These are phyloP conservation scores for Phlogophora meticulosa DNA, from an alignment of 2,888 invertebrate species.

Conservation along the genomic window DNA sequence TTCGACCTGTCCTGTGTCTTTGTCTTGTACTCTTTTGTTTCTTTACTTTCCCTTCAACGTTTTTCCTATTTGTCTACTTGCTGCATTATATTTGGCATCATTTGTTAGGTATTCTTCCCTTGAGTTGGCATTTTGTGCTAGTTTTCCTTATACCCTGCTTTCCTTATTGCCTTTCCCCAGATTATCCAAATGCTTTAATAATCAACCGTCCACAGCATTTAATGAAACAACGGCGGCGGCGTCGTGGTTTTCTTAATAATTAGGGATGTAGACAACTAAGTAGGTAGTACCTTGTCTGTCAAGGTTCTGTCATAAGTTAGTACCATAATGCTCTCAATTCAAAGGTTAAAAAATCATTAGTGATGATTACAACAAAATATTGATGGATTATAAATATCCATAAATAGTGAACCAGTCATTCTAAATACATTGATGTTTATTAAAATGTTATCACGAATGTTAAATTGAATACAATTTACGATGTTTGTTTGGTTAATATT, in stretches of 20 bases:
- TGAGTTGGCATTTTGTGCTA: too few species aligned
- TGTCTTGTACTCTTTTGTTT: too few species aligned
- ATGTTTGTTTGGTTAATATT: not conserved
- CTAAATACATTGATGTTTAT: conserved; percentile 13
- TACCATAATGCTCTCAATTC: not conserved
- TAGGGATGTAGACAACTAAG: not conserved
- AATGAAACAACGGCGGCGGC: not conserved
- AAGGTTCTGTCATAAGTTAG: not conserved
- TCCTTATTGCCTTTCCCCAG: too few species aligned
- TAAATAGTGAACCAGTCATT: conserved; percentile 5
- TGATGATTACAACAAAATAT: conserved; percentile 20
- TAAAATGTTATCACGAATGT: conserved; percentile 2
- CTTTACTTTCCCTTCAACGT: too few species aligned
- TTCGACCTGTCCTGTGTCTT: too few species aligned
- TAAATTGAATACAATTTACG: not conserved
- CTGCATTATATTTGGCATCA: too few species aligned
- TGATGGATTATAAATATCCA: conserved; percentile 20
- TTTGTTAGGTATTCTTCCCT: too few species aligned
- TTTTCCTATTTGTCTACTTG: too few species aligned
- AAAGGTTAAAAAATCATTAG: conserved; percentile 30
- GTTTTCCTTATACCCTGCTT: too few species aligned
- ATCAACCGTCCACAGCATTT: too few species aligned
- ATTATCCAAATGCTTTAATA: too few species aligned
- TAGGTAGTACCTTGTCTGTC: not conserved
- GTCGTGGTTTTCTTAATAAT: not conserved